Evolutionary conservation across 2,113 vertebrate genomes (phyloP), one percentile per base, ranked within the genome.

Genomic region (Leptosomus discolor): DNA sequence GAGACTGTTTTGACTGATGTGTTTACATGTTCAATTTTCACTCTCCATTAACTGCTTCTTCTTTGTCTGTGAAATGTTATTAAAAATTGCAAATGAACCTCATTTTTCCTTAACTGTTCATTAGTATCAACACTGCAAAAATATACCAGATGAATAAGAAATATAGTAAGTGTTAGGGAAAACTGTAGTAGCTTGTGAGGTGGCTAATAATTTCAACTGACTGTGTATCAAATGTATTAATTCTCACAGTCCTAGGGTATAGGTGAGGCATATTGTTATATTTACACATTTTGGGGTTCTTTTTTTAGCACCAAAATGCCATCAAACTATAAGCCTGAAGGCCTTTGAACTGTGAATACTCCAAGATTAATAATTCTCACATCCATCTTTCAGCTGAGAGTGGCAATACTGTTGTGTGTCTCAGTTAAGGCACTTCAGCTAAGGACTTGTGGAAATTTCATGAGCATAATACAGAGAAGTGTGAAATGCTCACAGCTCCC

Each of bases 1-100:
- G 48, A 91, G 57, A 45, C 51, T 81, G 56, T 29, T 81, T 81
- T 94, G 91, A 95, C 73, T 94, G 85, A 96, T 92, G 58, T 94
- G 92, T 96, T 94, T 94, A 94, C 70, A 76, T 50, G 48, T 45
- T 96, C 34, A 26, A 65, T 87, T 89, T 96, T 94, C 86, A 91
- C 61, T 87, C 91, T 91, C 48, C 84, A 87, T 95, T 95, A 94
- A 77, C 73, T 78, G 23, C 57, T 81, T 3, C 15, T 9, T 57
- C 48, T 94, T 78, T 78, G 50, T 61, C 68, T 79, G 36, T 60
- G 81, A 93, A 85, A 93, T 15, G 29, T 46, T 75, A 78, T n/a
- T 70, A 76, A 82, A 71, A 92, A 82, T 37, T 61, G 77, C 41
- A 90, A 64, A 78, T 3, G 5, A 94, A 85, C 21, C 36, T 84